These are phyloP conservation scores for Drosophila flavopinicola DNA, from an alignment of 2,888 invertebrate genomes.

Conservation along the genomic window DNA sequence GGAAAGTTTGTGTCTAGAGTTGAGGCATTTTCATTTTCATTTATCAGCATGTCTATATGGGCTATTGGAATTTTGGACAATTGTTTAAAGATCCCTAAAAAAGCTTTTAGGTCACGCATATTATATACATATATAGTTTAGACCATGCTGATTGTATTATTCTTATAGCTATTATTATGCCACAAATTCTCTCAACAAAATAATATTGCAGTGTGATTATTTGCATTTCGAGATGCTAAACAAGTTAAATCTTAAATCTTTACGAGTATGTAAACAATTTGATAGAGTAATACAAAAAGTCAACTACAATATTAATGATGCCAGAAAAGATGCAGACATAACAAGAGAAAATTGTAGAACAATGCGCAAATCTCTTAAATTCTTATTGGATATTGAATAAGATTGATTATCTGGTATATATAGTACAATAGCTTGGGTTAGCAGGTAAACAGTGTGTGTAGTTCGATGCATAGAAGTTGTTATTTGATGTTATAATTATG, in stretches of 20 bases:
- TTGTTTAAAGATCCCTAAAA: not conserved
- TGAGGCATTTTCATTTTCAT: slow-evolving; percentile 10
- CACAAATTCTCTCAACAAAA: slow-evolving; percentile 73
- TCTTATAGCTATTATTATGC: slow-evolving; percentile 37
- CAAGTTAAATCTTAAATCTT: slow-evolving; percentile 29
- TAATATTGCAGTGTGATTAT: slow-evolving; percentile 80
- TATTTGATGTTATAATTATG: slow-evolving; percentile 28
- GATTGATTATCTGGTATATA: slow-evolving; percentile 29
- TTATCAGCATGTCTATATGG: slow-evolving; percentile 9
- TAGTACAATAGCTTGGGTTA: slow-evolving; percentile 17
- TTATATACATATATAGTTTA: slow-evolving; percentile 3
- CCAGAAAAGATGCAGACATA: slow-evolving; percentile 77
- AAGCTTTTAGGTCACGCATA: not conserved
- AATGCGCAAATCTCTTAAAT: slow-evolving; percentile 22
- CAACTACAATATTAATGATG: slow-evolving; percentile 82
- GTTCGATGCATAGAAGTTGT: slow-evolving; percentile 38
- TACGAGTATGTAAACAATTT: slow-evolving; percentile 31
- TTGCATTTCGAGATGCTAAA: slow-evolving; percentile 37
- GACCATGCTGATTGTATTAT: slow-evolving; percentile 42
- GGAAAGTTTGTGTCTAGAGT: slow-evolving; percentile 21
- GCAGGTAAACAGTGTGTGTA: slow-evolving; percentile 25
- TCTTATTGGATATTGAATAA: slow-evolving; percentile 24
- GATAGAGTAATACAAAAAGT: slow-evolving; percentile 64
- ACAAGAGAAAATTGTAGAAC: slow-evolving; percentile 32
- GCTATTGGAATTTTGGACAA: not conserved